Conservation (phyloP, 2,113 vertebrate species). For the Raphicerus campestris region DNA sequence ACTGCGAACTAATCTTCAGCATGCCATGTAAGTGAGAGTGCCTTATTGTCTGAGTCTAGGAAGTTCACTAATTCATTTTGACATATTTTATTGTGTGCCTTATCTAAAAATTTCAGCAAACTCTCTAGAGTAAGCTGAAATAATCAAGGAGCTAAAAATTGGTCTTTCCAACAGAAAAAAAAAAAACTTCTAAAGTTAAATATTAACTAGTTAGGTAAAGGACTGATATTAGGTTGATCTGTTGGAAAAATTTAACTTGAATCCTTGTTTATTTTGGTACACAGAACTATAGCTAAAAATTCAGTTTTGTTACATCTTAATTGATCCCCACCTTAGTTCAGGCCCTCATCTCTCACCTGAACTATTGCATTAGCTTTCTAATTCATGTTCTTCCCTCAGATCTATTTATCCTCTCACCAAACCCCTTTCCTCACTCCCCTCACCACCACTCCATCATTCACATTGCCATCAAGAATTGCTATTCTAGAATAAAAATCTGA, state of each 20-base stretch:
- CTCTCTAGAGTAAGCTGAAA: slow-evolving; percentile 72
- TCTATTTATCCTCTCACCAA: slow-evolving; percentile 63
- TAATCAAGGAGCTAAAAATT: slow-evolving; percentile 73
- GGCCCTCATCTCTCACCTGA: slow-evolving; percentile 67
- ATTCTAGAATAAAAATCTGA: slow-evolving; percentile 55
- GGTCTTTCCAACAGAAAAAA: slow-evolving; percentile 71
- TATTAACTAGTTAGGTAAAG: slow-evolving; percentile 67
- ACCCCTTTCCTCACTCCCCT: slow-evolving; percentile 25
- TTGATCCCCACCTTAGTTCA: slow-evolving; percentile 59
- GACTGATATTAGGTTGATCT: slow-evolving; percentile 60
- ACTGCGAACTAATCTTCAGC: slow-evolving; percentile 98
- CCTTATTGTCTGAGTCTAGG: slow-evolving; percentile 77
- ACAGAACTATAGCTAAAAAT: slow-evolving; percentile 62
- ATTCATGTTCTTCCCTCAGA: slow-evolving; percentile 58
- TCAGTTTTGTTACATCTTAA: slow-evolving; percentile 59
- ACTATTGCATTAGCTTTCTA: slow-evolving; percentile 63
- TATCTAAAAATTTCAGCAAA: slow-evolving; percentile 68
- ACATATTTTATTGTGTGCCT: slow-evolving; percentile 72
- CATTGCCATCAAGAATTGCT: slow-evolving; percentile 58
- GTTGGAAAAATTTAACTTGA: slow-evolving; percentile 73
- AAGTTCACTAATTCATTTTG: slow-evolving; percentile 76
- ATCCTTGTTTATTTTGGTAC: slow-evolving; percentile 76
- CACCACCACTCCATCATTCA: slow-evolving; percentile 63
- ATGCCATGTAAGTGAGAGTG: slow-evolving; percentile 92
- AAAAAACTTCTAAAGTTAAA: slow-evolving; percentile 34